Percentiles rank a stretch among this genome's conserved stretches.
Conservation (phyloP, 2,113 vertebrate genomes). For the Forbesichthys papilliferus region DNA sequence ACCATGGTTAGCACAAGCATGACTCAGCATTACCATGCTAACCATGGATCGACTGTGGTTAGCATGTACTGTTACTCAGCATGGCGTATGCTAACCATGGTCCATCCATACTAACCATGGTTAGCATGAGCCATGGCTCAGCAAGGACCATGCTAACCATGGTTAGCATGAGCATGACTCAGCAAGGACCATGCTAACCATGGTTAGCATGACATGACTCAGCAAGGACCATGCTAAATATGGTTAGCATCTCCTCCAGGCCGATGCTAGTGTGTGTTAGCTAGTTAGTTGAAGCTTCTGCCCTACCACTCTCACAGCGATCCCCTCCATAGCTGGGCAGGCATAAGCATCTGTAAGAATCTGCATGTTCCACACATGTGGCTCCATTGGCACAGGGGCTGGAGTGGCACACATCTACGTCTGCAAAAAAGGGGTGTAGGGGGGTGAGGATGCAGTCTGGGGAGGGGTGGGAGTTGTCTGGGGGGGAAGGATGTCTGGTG, state of each 20-base stretch:
- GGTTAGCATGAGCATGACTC: too few relatives aligned
- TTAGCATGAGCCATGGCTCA: too few relatives aligned
- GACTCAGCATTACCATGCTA: too few relatives aligned
- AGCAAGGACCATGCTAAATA: background rate
- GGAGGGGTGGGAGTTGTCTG: background rate
- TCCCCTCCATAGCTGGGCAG: slow-evolving; percentile 98
- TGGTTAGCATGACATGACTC: background rate
- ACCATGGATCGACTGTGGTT: too few relatives aligned
- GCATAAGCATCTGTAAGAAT: slow-evolving; percentile 99
- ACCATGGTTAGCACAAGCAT: slow-evolving; percentile 88
- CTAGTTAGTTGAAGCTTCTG: slow-evolving; percentile 93
- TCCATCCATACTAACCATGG: too few relatives aligned
- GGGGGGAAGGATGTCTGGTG: slow-evolving; percentile 6
- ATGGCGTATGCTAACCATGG: too few relatives aligned
- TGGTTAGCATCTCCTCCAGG: slow-evolving; percentile 31
- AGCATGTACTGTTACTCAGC: too few relatives aligned
- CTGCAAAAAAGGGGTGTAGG: slow-evolving; percentile 88
- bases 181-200: too few relatives aligned
- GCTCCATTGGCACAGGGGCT: slow-evolving; percentile 97
- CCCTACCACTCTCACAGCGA: slow-evolving; percentile 95
- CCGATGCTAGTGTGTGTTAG: slow-evolving; percentile 86
- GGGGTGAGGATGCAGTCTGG: slow-evolving; percentile 52
- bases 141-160: too few relatives aligned
- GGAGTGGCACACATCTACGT: slow-evolving; percentile 93
- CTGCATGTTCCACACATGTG: slow-evolving; percentile 90